Percentiles rank a stretch among this genome's conserved stretches.
These are phyloP conservation scores for Gibbula magus DNA, from an alignment of 2,888 invertebrate genomes.

Conservation along the genomic window DNA sequence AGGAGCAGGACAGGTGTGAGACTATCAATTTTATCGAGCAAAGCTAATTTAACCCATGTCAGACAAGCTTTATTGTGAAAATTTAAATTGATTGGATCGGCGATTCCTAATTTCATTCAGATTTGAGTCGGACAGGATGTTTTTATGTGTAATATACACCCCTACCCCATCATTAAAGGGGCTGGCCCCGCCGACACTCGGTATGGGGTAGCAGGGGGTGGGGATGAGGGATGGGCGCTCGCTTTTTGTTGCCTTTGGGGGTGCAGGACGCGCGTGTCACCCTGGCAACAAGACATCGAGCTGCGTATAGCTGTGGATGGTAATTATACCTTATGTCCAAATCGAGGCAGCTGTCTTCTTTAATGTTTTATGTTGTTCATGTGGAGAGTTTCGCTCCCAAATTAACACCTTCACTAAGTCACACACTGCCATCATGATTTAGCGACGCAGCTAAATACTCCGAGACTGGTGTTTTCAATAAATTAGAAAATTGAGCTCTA, in stretches of 20 bases:
- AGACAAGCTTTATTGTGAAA: slow-evolving; percentile 17
- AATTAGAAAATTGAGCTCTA: slow-evolving; percentile 18
- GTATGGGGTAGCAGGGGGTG: neutral
- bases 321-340: neutral
- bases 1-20: neutral
- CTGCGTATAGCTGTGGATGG: neutral
- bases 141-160: slow-evolving; percentile 21
- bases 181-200: slow-evolving; percentile 5
- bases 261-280: slow-evolving; percentile 11
- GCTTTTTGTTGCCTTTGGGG: slow-evolving; percentile 18
- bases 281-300: neutral
- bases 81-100: slow-evolving; percentile 23
- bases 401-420: slow-evolving; percentile 14
- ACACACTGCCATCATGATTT: slow-evolving; percentile 14
- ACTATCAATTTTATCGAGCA: slow-evolving; percentile 19
- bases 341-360: slow-evolving; percentile 6
- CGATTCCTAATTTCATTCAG: slow-evolving; percentile 22
- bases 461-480: slow-evolving; percentile 11
- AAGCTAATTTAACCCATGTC: slow-evolving; percentile 23
- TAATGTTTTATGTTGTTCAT: slow-evolving; percentile 13
- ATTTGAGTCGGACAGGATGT: slow-evolving; percentile 13
- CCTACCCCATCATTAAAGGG: slow-evolving; percentile 19
- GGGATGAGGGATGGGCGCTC: slow-evolving; percentile 7
- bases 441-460: slow-evolving; percentile 16
- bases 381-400: slow-evolving; percentile 19